phyloP scores from a whole-genome alignment of 2,888 invertebrate species.

The Pristionchus entomophagus region DNA sequence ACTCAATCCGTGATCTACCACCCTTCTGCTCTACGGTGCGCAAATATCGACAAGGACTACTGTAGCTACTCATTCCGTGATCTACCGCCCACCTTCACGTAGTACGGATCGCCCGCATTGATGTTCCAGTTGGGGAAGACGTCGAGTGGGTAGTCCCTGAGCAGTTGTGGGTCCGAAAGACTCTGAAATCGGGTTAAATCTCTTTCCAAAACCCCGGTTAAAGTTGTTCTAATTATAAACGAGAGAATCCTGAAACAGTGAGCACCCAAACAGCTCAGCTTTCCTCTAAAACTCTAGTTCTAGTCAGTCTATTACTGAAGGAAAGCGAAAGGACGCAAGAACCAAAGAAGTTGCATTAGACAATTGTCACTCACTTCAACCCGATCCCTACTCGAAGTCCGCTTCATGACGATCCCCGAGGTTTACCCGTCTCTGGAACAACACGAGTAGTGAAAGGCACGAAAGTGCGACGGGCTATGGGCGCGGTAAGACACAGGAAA shows the following conservation, averaged over 20 bases:
- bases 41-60: too few species aligned
- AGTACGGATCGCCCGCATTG: constrained; percentile 51
- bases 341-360: not conserved
- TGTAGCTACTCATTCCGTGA: too few species aligned
- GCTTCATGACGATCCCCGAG: not conserved
- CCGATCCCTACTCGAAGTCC: constrained; percentile 34
- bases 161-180: constrained; percentile 44
- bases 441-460: not conserved
- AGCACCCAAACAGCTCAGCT: too few species aligned
- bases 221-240: too few species aligned
- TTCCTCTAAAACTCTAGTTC: too few species aligned
- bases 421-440: constrained; percentile 35
- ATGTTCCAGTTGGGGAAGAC: constrained; percentile 58
- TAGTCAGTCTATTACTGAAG: too few species aligned
- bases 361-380: not conserved
- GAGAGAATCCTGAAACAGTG: too few species aligned
- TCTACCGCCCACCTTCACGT: constrained; percentile 40
- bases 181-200: not conserved
- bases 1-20: not conserved
- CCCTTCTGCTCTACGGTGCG: too few species aligned
- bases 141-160: constrained; percentile 54
- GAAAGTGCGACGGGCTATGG: not conserved
- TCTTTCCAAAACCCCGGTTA: too few species aligned
- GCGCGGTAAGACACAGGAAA: not conserved
- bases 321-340: too few species aligned